Conservation (phyloP, 2,113 vertebrate species). For the Thunnus maccoyii region DNA sequence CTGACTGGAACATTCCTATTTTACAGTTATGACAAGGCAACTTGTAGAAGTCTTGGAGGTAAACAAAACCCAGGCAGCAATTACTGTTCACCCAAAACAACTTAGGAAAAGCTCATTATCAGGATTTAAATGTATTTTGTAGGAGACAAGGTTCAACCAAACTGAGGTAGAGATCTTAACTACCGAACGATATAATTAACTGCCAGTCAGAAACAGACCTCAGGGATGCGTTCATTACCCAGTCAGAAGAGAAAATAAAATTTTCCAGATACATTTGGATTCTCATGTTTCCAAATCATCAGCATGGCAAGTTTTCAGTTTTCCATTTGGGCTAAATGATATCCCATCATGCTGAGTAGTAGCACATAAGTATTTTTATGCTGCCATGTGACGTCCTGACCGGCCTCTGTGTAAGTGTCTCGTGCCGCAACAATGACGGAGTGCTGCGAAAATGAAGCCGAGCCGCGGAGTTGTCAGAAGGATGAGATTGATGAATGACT, state of each 20-base stretch:
- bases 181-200: not conserved
- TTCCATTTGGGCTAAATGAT: not conserved
- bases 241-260: not conserved
- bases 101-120: too few species aligned
- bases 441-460: conserved; percentile 6
- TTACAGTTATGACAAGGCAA: too few species aligned
- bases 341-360: not conserved
- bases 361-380: not conserved
- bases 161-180: not conserved
- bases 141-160: not conserved
- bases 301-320: not conserved
- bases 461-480: conserved; percentile 16
- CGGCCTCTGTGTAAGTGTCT: not conserved
- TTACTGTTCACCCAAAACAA: too few species aligned
- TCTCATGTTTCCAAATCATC: not conserved
- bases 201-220: not conserved
- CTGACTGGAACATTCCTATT: too few species aligned
- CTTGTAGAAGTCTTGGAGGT: too few species aligned
- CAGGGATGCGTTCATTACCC: not conserved
- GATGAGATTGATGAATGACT: conserved; percentile 34
- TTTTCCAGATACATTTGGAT: not conserved
- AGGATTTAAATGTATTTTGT: too few species aligned
- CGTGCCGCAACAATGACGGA: too few species aligned
- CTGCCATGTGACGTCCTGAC: not conserved
- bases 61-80: too few species aligned